Evolutionary conservation across 2,888 invertebrate species (phyloP).

Genomic region (Rhamphomyia laevipes): DNA sequence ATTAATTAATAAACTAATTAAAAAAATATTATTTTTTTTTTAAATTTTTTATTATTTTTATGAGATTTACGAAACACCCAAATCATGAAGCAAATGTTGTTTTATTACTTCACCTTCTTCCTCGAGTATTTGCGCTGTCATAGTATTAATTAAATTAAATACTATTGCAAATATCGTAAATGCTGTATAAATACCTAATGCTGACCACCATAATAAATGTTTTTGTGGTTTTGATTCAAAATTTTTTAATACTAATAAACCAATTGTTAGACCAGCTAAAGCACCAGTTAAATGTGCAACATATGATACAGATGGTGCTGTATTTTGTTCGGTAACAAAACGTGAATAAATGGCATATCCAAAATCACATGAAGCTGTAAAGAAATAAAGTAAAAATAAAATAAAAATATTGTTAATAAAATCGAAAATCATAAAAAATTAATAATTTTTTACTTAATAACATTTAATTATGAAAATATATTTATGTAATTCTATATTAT

Average conservation of each 20-base stretch:
- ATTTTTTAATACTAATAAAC: conserved; percentile 86
- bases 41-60: conserved; percentile 14
- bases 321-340: conserved; percentile 38
- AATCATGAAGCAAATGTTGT: conserved; percentile 36
- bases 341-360: conserved; percentile 93
- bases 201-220: conserved; percentile 93
- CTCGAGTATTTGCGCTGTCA: conserved; percentile 28
- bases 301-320: conserved; percentile 71
- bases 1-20: neutral
- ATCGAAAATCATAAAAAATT: neutral
- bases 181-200: conserved; percentile 83
- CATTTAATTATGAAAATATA: neutral
- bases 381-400: conserved; percentile 11
- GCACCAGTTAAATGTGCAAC: conserved; percentile 94
- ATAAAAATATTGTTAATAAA: conserved; percentile 9
- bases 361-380: conserved; percentile 74
- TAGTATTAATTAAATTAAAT: conserved; percentile 78
- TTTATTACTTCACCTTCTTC: conserved; percentile 34
- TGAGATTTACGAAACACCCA: conserved; percentile 31
- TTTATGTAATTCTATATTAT: neutral
- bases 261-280: conserved; percentile 86
- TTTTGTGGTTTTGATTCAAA: conserved; percentile 92
- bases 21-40: neutral
- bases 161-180: conserved; percentile 87
- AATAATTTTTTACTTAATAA: no score